These are phyloP conservation scores for Anabacerthia variegaticeps DNA, from an alignment of 2,797 vertebrate species.

Conservation along the genomic window DNA sequence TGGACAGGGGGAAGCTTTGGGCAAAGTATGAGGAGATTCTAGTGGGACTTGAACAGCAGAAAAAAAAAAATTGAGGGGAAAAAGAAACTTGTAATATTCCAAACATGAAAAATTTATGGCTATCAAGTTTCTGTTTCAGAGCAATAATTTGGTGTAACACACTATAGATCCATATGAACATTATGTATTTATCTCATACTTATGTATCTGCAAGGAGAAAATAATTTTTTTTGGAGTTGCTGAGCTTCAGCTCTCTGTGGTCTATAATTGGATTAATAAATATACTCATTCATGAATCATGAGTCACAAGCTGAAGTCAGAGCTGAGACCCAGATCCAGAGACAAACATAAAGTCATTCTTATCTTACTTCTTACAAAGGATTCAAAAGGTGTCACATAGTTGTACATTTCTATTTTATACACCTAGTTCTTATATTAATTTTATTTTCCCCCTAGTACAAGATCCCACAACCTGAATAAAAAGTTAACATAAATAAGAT, in stretches of 20 bases:
- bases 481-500: background rate
- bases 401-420: background rate
- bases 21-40: background rate
- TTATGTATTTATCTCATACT: constrained; percentile 2
- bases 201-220: background rate
- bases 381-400: background rate
- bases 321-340: background rate
- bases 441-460: background rate
- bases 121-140: background rate
- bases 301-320: background rate
- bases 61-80: background rate
- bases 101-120: background rate
- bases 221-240: background rate
- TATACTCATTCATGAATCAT: constrained; percentile 11
- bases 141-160: constrained; percentile 1
- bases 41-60: background rate
- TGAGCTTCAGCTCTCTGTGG: background rate
- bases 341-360: background rate
- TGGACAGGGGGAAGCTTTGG: background rate
- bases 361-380: background rate
- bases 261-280: constrained; percentile 29
- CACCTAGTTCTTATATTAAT: background rate
- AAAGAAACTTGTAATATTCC: background rate
- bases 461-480: background rate
- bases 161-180: background rate